Conservation (phyloP, 2,113 vertebrate species). For the Aythya baeri region DNA sequence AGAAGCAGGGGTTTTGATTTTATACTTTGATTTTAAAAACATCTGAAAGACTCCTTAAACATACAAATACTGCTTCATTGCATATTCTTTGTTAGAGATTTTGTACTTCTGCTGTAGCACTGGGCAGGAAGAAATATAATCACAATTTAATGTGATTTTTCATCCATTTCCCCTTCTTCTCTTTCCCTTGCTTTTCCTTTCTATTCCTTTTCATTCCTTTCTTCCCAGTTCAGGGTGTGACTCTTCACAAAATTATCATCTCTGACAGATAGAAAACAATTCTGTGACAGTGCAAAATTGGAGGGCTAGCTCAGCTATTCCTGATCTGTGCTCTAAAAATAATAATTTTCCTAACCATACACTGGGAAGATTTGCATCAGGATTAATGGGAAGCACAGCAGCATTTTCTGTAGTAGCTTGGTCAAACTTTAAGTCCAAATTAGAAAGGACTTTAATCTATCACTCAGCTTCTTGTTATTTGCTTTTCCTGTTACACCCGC, state of each 20-base stretch:
- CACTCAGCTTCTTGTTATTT: conserved; percentile 38
- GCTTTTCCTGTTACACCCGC: conserved; percentile 66
- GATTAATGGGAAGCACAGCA: background rate
- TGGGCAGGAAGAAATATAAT: background rate
- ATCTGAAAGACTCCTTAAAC: background rate
- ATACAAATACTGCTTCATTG: background rate
- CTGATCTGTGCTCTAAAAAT: background rate
- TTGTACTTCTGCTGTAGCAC: background rate
- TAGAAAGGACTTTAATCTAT: conserved; percentile 20
- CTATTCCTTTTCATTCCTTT: background rate
- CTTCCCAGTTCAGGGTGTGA: background rate
- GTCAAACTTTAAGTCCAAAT: conserved; percentile 7
- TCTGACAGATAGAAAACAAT: background rate
- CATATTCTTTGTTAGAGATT: background rate
- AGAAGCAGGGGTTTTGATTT: background rate
- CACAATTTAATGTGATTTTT: background rate
- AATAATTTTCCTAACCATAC: conserved; percentile 12
- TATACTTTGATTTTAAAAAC: background rate
- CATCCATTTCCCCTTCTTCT: background rate
- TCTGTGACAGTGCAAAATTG: background rate
- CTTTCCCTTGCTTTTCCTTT: background rate
- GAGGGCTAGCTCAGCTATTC: background rate
- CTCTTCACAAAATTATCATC: background rate
- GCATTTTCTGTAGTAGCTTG: background rate
- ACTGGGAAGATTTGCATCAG: background rate